Conservation (phyloP, 2,113 vertebrate species). For the Thryonomys swinderianus region DNA sequence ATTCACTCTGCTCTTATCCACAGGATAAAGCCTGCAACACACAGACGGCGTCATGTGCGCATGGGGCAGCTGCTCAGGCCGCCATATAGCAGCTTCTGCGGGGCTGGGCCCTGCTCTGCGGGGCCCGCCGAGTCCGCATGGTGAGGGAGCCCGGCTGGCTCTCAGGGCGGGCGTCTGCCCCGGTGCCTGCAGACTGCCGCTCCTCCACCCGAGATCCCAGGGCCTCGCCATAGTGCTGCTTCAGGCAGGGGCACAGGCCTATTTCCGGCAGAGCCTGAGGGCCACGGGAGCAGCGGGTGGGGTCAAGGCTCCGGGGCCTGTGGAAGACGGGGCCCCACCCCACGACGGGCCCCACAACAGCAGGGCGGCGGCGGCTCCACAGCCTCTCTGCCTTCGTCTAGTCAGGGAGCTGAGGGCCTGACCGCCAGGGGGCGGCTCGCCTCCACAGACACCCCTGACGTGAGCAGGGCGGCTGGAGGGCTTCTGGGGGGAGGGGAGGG, state of each 20-base stretch:
- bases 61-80: too few species aligned
- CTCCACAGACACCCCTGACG: background rate
- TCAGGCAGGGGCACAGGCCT: background rate
- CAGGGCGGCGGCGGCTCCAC: background rate
- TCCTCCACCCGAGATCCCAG: too few species aligned
- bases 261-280: background rate
- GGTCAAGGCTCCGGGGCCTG: background rate
- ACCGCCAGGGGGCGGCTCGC: background rate
- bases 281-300: background rate
- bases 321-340: background rate
- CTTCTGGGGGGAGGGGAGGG: too few species aligned
- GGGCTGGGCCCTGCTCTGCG: background rate
- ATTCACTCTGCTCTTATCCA: conserved; percentile 94
- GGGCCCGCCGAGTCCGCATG: too few species aligned
- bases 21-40: conserved; percentile 90
- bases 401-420: background rate
- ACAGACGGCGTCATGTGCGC: background rate
- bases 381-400: background rate
- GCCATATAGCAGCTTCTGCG: background rate
- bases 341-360: background rate
- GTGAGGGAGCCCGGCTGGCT: background rate
- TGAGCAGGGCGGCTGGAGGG: background rate
- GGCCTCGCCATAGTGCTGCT: background rate
- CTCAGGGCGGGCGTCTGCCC: rapidly evolving
- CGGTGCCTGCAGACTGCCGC: too few species aligned